Evolutionary conservation across 2,888 invertebrate species (phyloP), one percentile per base, ranked within the genome.

Genomic region (Chloroclysta siterata): DNA sequence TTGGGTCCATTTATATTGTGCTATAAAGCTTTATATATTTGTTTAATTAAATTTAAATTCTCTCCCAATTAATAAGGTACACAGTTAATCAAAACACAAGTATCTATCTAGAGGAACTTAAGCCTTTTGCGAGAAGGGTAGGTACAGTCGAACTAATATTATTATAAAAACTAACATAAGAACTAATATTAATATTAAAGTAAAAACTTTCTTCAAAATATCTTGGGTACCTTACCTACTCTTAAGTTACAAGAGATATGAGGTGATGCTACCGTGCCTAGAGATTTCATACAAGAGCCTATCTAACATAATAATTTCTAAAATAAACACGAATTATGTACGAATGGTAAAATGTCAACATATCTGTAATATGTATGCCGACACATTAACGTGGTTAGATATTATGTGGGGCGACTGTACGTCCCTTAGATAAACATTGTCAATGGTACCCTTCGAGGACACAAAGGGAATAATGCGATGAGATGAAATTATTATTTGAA

Each of bases 351-450:
- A 22, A 22, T 22, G 22, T 22, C 22, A 22, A 22, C 22, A 22
- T 22, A 22, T 2, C 22, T 2, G 22, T 22, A 33, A 33, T n/a
- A 33, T 8, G 8, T 33, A 33, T 33, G 1, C 7, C 6, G 6
- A 33, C 33, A 33, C 33, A 33, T 33, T 33, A 8, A 7, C 10
- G 14, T 17, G 7, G 17, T 17, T 10, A 17, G 11, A 46, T 46
- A n/a, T 46, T 46, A 0, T 3, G 2, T 0, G 17, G 4, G 46
- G 10, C 11, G 46, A 15, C 17, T 46, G 46, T 46, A 46, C 44
- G 15, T 44, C 44, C 44, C 17, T 11, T 46, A 46, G 15, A 46
- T 46, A 46, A 46, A 46, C 46, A 17, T 46, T 17, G 46, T 46
- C 17, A 46, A 46, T 17, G 17, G 17, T 46, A 46, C 17, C 17